Conservation (phyloP, 2,113 vertebrate species). For the Rhinopomastus cyanomelas region DNA sequence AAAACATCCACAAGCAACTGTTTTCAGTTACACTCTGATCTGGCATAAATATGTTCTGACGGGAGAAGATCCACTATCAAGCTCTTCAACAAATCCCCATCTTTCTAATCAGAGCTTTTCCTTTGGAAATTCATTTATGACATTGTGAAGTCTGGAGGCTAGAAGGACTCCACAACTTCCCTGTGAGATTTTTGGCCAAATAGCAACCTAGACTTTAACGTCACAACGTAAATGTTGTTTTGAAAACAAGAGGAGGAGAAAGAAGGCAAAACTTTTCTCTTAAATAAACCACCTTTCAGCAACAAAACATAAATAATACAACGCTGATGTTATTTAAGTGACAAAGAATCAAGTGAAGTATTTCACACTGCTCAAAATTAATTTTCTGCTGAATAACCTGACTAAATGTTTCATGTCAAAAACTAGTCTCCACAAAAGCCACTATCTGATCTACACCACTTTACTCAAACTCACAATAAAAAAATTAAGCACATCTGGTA, state of each 20-base stretch:
- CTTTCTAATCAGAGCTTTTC: neutral
- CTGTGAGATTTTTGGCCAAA: constrained; percentile 44
- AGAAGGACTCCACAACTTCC: neutral
- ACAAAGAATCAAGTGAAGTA: constrained; percentile 24
- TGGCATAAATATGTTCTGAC: neutral
- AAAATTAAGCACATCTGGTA: neutral
- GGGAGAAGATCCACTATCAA: neutral
- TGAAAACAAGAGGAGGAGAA: rapidly evolving
- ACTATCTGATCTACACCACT: neutral
- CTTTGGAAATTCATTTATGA: constrained; percentile 13
- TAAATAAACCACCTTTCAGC: neutral
- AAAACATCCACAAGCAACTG: neutral
- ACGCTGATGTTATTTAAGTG: constrained; percentile 12
- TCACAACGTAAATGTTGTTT: constrained; percentile 18
- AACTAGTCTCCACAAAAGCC: neutral
- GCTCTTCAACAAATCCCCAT: neutral
- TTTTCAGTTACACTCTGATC: neutral
- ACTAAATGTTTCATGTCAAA: constrained; percentile 15
- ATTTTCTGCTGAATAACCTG: constrained; percentile 39
- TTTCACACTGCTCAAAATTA: constrained; percentile 33
- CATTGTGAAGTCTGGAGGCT: neutral
- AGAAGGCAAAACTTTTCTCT: neutral
- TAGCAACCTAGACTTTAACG: neutral
- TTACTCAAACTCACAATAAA: neutral
- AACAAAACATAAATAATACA: neutral